phyloP scores from a whole-genome alignment of 2,113 vertebrate species.

The Leptosomus discolor region DNA sequence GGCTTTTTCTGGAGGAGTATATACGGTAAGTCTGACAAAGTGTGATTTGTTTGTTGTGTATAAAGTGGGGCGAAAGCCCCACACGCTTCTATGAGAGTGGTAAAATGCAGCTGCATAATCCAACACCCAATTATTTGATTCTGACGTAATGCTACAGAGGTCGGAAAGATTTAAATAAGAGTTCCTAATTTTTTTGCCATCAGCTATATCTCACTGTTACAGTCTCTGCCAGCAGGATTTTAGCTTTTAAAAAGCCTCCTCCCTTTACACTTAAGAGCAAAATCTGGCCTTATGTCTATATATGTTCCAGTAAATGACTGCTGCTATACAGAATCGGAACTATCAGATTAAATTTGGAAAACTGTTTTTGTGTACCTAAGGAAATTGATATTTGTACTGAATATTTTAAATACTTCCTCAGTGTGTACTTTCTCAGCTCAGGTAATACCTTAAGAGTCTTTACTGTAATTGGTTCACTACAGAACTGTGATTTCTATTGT shows the following conservation, averaged over 20 bases:
- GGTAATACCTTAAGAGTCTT: not conserved
- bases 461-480: not conserved
- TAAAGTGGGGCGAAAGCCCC: not conserved
- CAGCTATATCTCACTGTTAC: not conserved
- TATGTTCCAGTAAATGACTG: not conserved
- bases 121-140: not conserved
- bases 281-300: not conserved
- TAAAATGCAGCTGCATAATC: not conserved
- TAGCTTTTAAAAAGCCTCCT: not conserved
- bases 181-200: not conserved
- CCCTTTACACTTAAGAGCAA: not conserved
- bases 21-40: not conserved
- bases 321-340: not conserved
- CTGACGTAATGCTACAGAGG: not conserved
- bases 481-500: not conserved
- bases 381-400: not conserved
- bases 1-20: conserved; percentile 36
- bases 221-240: not conserved
- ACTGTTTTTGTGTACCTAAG: not conserved
- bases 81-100: not conserved
- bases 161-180: not conserved
- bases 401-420: conserved; percentile 21
- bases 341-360: not conserved
- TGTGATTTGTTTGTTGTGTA: not conserved
- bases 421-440: conserved; percentile 1